phyloP scores from a whole-genome alignment of 2,113 vertebrate genomes.

The Nyctereutes procyonoides region DNA sequence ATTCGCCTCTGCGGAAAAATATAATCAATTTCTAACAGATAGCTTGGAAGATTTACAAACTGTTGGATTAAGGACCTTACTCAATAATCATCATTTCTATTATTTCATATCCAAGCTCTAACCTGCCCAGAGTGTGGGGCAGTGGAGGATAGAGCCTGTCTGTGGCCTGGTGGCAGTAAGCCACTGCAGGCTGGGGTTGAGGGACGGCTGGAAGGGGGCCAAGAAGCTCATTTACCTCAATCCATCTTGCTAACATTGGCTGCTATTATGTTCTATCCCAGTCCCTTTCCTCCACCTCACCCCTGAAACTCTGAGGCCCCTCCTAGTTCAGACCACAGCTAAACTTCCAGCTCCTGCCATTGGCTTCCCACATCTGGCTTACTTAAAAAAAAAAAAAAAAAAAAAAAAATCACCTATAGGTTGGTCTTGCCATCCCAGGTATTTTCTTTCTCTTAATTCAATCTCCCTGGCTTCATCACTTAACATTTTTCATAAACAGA shows the following conservation, averaged over 20 bases:
- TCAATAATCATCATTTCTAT: neutral
- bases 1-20: neutral
- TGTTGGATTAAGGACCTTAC: neutral
- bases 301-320: neutral
- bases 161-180: neutral
- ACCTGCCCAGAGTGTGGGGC: neutral
- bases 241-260: neutral
- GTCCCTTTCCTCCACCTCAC: neutral
- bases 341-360: neutral
- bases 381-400: neutral
- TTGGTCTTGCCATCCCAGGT: neutral
- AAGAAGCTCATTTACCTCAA: neutral
- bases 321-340: neutral
- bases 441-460: neutral
- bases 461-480: neutral
- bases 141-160: neutral
- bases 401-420: neutral
- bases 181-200: neutral
- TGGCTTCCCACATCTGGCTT: neutral
- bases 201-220: neutral
- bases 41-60: conserved; percentile 1
- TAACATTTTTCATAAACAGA: neutral
- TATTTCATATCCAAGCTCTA: neutral
- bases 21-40: neutral
- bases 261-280: neutral